Percentiles rank a stretch among this genome's conserved stretches.
These are phyloP conservation scores for Limnephilus rhombicus DNA, from an alignment of 2,888 invertebrate species.

Conservation along the genomic window DNA sequence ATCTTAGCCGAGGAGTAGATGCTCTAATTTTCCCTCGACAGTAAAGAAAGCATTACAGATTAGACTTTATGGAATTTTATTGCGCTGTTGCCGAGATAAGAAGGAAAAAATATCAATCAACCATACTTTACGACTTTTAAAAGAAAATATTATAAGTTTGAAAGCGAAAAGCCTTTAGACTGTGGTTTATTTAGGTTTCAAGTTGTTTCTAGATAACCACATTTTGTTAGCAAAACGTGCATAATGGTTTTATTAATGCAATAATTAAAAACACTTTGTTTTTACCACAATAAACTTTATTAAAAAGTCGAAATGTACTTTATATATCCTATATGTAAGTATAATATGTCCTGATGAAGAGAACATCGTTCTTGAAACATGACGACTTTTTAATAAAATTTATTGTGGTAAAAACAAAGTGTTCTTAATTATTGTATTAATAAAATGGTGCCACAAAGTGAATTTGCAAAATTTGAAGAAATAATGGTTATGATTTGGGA, in stretches of 20 bases:
- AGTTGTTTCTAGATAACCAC: not conserved
- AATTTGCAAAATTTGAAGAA: no score
- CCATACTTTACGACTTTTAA: not conserved
- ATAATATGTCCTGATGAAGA: no score
- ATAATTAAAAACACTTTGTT: no score
- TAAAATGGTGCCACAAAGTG: no score
- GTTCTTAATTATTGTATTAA: no score
- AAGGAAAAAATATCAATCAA: not conserved
- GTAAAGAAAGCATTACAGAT: constrained; percentile 45
- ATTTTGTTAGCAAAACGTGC: not conserved
- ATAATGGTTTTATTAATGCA: no score
- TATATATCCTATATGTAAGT: no score
- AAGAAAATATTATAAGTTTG: not conserved
- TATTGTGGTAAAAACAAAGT: no score
- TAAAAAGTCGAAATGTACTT: no score
- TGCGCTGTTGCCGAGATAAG: not conserved
- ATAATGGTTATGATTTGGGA: not conserved
- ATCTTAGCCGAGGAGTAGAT: not conserved
- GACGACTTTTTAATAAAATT: no score
- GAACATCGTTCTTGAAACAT: no score
- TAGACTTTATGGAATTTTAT: constrained; percentile 34
- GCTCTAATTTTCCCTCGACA: constrained; percentile 21
- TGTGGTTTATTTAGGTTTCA: not conserved
- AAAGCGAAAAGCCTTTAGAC: not conserved
- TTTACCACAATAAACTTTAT: no score